Base-by-base conservation (phyloP, 2,888 invertebrate species). In the Harmothoe impar region DNA sequence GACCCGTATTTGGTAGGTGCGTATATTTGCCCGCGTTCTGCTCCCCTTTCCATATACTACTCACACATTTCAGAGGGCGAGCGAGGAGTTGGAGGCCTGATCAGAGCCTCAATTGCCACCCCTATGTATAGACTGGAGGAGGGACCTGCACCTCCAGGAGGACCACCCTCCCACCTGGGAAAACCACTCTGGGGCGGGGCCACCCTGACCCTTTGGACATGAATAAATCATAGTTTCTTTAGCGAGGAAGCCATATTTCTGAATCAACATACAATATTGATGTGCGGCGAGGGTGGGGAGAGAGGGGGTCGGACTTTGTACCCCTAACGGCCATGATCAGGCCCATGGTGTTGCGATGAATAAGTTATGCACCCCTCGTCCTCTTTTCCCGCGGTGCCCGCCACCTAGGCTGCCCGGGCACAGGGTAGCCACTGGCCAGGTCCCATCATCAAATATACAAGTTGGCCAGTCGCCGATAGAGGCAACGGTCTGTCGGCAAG, bases 181-280 rank as follows among this genome's bases (percentile, higher is more conserved):
- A 20, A 35, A 81, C n/a, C 0, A 77, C n/a, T 20, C n/a, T 33
- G 35, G 35, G 81, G 43, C 12, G 81, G 25, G 43, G 23, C 23
- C n/a, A 81, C 35, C 35, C 31, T 20, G 35, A 78, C 35, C 81
- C 43, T 15, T 54, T 86, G 10, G 25, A 3, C 25, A 54, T 86
- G 29, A 86, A 86, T 86, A 86, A 86, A 56, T 86, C 86, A 86
- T 86, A 86, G 86, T 86, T 86, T 86, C 86, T 86, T 52, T 86
- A 86, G 86, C 86, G 54, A 86, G 86, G 31, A 86, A 86, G 86
- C 86, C 52, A 86, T 86, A 86, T 86, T 86, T 86, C 86, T 86
- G 86, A 86, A 86, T 86, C 86, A 86, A 56, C 86, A 86, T 86
- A 56, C n/a, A 86, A 86, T 86, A 86, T 86, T 86, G 86, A 86